Conservation (phyloP, 1,140 invertebrate genomes). For the Heterodera schachtii region DNA sequence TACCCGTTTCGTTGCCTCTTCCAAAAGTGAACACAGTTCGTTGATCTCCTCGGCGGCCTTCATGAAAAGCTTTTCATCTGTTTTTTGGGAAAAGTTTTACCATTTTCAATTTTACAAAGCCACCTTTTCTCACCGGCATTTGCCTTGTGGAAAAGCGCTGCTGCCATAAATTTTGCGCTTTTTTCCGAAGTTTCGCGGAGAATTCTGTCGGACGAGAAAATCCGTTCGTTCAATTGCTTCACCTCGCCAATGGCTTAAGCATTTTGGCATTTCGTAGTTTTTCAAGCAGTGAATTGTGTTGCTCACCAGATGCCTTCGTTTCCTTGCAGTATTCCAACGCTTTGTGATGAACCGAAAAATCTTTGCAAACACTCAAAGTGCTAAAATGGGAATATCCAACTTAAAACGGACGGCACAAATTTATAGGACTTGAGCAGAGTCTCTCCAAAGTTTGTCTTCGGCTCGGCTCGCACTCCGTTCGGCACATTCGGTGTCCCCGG, state of each 20-base stretch:
- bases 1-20: not conserved
- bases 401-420: too few species aligned
- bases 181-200: not conserved
- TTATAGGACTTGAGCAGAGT: too few species aligned
- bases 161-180: not conserved
- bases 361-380: not conserved
- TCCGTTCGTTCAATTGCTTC: not conserved
- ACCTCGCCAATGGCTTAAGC: not conserved
- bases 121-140: not conserved
- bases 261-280: not conserved
- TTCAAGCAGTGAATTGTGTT: not conserved
- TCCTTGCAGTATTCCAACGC: not conserved
- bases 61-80: not conserved
- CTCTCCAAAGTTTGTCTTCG: too few species aligned
- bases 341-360: not conserved
- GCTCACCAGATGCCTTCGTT: not conserved
- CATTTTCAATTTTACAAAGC: not conserved
- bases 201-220: not conserved
- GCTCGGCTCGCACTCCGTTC: too few species aligned
- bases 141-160: not conserved
- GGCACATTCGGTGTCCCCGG: too few species aligned
- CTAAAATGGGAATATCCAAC: not conserved
- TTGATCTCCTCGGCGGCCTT: not conserved
- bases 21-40: not conserved
- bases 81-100: not conserved